Conservation (phyloP, 2,113 vertebrate genomes). For the Hemibagrus wyckioides region DNA sequence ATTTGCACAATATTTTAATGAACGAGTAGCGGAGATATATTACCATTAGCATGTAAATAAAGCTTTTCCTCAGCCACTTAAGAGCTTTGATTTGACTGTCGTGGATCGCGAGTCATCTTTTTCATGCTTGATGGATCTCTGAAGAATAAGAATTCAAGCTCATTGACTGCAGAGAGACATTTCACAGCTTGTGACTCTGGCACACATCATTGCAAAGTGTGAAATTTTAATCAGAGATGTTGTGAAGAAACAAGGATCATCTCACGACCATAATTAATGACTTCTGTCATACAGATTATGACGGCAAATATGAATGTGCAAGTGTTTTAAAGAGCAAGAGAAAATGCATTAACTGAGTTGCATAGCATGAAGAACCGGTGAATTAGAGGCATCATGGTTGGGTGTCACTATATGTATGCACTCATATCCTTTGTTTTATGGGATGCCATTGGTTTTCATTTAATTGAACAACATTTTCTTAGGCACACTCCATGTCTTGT, state of each 20-base stretch:
- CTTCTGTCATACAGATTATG: slow-evolving; percentile 94
- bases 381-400: slow-evolving; percentile 68
- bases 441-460: slow-evolving; percentile 72
- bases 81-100: slow-evolving; percentile 82
- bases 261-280: slow-evolving; percentile 95
- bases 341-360: slow-evolving; percentile 78
- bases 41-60: slow-evolving; percentile 81
- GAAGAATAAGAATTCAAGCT: slow-evolving; percentile 82
- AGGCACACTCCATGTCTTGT: slow-evolving; percentile 68
- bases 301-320: slow-evolving; percentile 82
- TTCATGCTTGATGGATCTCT: slow-evolving; percentile 74
- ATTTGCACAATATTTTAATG: slow-evolving; percentile 84
- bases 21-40: slow-evolving; percentile 78
- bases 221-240: slow-evolving; percentile 99
- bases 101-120: slow-evolving; percentile 75
- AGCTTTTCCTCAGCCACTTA: slow-evolving; percentile 79
- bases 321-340: slow-evolving; percentile 83
- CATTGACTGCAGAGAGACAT: slow-evolving; percentile 81
- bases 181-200: slow-evolving; percentile 90
- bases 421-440: slow-evolving; percentile 73
- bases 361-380: slow-evolving; percentile 67
- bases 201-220: slow-evolving; percentile 94
- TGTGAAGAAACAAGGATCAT: slow-evolving; percentile 92
- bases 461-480: slow-evolving; percentile 76
- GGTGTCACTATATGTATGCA: slow-evolving; percentile 69